A percentile compares a stretch with the other conserved stretches of the same genome.
phyloP scores from a whole-genome alignment of 2,113 vertebrate species.

The Ophthalmolycus amberensis region DNA sequence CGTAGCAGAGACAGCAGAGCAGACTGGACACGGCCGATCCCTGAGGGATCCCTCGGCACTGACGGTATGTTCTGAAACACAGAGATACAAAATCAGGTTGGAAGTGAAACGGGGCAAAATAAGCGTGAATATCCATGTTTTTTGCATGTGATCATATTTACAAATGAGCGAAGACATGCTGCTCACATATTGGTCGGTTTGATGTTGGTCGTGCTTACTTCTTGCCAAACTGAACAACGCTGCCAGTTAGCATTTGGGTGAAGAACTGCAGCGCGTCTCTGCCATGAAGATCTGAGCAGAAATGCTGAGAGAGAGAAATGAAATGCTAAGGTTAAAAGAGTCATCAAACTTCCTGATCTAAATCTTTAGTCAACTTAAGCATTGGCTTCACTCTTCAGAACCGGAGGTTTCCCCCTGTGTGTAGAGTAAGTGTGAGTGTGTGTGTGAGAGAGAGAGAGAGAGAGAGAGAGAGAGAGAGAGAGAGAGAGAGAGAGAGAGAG shows the following conservation, averaged over 20 bases:
- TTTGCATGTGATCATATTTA: too few relatives aligned
- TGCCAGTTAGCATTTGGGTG: constrained; percentile 83
- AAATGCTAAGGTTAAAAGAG: neutral
- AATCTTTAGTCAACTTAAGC: too few relatives aligned
- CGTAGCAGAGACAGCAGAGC: constrained; percentile 94
- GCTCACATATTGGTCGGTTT: too few relatives aligned
- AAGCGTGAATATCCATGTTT: too few relatives aligned
- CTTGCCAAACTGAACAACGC: constrained; percentile 83
- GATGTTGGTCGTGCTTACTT: constrained; percentile 77
- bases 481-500: too few relatives aligned
- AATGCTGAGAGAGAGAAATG: constrained; percentile 76
- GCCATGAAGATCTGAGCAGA: constrained; percentile 82
- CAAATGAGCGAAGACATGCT: neutral
- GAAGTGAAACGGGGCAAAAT: neutral
- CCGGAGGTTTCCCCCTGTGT: too few relatives aligned
- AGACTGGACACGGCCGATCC: constrained; percentile 91
- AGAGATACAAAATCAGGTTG: neutral
- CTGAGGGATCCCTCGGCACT: constrained; percentile 91
- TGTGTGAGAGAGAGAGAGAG: too few relatives aligned
- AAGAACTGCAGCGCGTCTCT: constrained; percentile 84
- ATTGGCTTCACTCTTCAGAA: too few relatives aligned
- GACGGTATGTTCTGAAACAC: constrained; percentile 86
- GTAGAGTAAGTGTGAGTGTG: too few relatives aligned
- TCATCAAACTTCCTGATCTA: neutral
- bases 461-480: too few relatives aligned